These are phyloP conservation scores for Morpho achilles DNA, from an alignment of 2,888 invertebrate species.

Conservation along the genomic window DNA sequence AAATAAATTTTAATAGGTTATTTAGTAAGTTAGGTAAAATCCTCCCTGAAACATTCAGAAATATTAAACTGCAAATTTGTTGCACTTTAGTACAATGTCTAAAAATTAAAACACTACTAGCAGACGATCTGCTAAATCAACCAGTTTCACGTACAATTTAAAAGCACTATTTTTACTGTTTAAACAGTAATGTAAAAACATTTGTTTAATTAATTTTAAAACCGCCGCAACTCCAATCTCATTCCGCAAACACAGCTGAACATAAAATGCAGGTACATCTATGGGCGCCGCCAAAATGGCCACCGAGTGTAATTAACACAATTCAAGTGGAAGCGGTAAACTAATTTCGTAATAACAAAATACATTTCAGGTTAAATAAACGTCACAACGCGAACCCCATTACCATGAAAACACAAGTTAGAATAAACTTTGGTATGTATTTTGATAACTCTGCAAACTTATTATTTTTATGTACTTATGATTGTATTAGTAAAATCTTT, in stretches of 20 bases:
- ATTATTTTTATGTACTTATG: too few species aligned
- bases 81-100: too few species aligned
- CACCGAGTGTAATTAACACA: constrained; percentile 37
- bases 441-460: too few species aligned
- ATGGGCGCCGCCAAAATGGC: constrained; percentile 33
- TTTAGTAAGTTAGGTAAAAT: too few species aligned
- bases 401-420: constrained; percentile 17
- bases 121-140: too few species aligned
- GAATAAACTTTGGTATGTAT: constrained; percentile 2
- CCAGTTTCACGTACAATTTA: too few species aligned
- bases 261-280: constrained; percentile 5
- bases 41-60: too few species aligned
- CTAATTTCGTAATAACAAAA: constrained; percentile 34
- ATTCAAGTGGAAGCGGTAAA: constrained; percentile 32
- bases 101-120: too few species aligned
- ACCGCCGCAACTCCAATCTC: constrained; percentile 13
- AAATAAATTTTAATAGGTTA: too few species aligned
- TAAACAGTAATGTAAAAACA: constrained; percentile 6
- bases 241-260: constrained; percentile 9
- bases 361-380: constrained; percentile 28
- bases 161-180: background rate
- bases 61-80: too few species aligned
- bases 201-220: constrained; percentile 13
- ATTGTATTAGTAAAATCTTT: too few species aligned
- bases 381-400: constrained; percentile 22